Evolutionary conservation across 2,888 invertebrate species (phyloP), one percentile per base, ranked within the genome.

Genomic region (Parnassius smintheus): DNA sequence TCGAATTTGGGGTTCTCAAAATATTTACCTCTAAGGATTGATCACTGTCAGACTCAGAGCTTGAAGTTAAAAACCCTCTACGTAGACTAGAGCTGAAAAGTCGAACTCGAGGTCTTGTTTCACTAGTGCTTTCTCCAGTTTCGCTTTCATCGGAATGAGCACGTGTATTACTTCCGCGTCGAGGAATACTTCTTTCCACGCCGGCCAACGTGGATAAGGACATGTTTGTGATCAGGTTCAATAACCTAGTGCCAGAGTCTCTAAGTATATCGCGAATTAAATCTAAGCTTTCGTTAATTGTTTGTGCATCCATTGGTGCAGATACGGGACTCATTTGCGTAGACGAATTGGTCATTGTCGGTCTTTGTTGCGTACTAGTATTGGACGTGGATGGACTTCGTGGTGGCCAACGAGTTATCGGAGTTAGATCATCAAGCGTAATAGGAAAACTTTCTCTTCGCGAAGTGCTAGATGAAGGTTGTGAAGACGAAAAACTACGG

Each of bases 151-250:
- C 83, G 0, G 83, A 81, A 25, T 79, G 83, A 7, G 81, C 76
- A 42, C 81, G 76, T 2, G 77, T 67, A 2, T 71, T 70, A 9
- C 68, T 67, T 1, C 72, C 71, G 9, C 80, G 79, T 22, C 79
- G 72, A 9, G 80, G 76, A 13, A 74, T 73, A 48, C 71, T 77
- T 2, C 85, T 80, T 61, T 86, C 86, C 2, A 82, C 81, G 63
- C 78, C 83, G 10, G 85, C 83, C 62, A 91, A 70, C 9, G 86
- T 88, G 8, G 90, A 83, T 65, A 88, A 68, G 1, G 91, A 91
- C 87, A 91, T 89, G 60, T 89, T 87, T 0, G 90, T 90, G 57
- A 92, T 91, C 56, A 92, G 77, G 70, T 91, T 90, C 50, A 92
- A 75, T 18, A 92, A 72, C 57, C 91, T 78, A 10, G 89, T 87